Percentiles rank a stretch among this genome's conserved stretches.
phyloP scores from a whole-genome alignment of 2,113 vertebrate species.

The Chaetops frenatus region DNA sequence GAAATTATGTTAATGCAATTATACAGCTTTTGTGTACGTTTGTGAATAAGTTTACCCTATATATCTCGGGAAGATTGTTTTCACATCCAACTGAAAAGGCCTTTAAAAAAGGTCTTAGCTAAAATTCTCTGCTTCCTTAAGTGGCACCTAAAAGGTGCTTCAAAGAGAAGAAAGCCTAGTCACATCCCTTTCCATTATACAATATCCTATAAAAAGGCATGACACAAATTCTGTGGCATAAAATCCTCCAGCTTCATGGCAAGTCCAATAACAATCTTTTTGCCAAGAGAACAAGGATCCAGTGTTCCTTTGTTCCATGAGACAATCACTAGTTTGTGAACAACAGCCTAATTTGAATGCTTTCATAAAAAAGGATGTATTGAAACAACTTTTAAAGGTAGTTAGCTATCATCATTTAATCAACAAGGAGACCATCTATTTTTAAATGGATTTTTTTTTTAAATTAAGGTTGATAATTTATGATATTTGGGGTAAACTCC shows the following conservation, averaged over 20 bases:
- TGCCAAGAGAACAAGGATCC: not conserved
- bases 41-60: not conserved
- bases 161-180: not conserved
- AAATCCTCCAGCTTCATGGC: not conserved
- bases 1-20: not conserved
- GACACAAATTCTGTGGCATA: not conserved
- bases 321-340: not conserved
- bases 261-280: not conserved
- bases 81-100: not conserved
- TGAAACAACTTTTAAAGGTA: not conserved
- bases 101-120: not conserved
- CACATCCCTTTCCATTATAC: not conserved
- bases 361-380: not conserved
- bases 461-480: not conserved
- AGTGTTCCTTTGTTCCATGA: not conserved
- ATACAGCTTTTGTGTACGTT: not conserved
- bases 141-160: not conserved
- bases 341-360: not conserved
- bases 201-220: not conserved
- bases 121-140: not conserved
- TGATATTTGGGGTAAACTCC: not conserved
- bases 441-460: not conserved
- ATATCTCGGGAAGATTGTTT: not conserved
- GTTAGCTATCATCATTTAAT: not conserved
- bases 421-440: not conserved